Conservation (phyloP, 2,113 vertebrate genomes). For the Plestiodon gilberti region DNA sequence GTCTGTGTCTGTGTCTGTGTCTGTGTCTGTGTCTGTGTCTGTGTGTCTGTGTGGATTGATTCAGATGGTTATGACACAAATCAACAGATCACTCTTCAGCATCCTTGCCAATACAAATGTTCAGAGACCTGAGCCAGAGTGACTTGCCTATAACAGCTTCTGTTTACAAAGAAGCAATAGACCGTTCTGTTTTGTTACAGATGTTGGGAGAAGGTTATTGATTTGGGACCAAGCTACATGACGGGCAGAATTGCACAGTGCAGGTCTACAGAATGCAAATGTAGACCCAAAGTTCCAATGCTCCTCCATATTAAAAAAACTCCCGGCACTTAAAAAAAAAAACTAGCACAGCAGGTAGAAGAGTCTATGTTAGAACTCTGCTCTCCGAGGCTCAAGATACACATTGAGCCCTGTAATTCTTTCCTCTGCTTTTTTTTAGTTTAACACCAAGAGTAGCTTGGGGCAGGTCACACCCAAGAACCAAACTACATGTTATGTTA, state of each 20-base stretch:
- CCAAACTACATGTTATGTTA: too few relatives aligned
- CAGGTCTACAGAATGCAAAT: not conserved
- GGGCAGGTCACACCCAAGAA: not conserved
- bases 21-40: too few relatives aligned
- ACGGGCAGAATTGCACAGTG: not conserved
- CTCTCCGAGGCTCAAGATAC: not conserved
- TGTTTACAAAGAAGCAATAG: conserved; percentile 52
- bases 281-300: not conserved
- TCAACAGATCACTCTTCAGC: not conserved
- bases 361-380: not conserved
- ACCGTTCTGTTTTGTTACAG: conserved; percentile 19
- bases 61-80: not conserved
- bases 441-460: not conserved
- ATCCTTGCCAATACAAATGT: not conserved
- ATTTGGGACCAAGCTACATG: conserved; percentile 34
- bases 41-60: not conserved
- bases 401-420: not conserved
- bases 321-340: not conserved
- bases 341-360: not conserved
- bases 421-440: not conserved
- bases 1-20: too few relatives aligned
- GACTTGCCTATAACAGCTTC: conserved; percentile 27
- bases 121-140: not conserved
- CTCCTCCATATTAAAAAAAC: not conserved
- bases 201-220: conserved; percentile 25